A percentile compares a stretch with the other conserved stretches of the same genome.
phyloP scores from a whole-genome alignment of 2,113 vertebrate species.

The Egretta garzetta region DNA sequence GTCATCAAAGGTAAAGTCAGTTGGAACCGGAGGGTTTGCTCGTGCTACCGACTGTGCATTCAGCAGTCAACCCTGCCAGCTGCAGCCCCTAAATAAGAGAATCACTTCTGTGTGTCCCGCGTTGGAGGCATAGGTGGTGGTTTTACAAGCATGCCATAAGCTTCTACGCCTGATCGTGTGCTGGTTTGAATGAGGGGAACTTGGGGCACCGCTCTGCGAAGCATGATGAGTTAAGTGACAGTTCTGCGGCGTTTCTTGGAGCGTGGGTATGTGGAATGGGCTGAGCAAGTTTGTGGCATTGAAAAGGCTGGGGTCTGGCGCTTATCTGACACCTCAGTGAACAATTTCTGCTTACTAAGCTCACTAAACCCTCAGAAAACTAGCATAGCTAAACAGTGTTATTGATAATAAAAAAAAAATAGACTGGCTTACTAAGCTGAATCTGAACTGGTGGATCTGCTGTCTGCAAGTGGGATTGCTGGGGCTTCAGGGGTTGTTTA shows the following conservation, averaged over 20 bases:
- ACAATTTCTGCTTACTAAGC: background rate
- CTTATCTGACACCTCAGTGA: background rate
- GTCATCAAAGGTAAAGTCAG: background rate
- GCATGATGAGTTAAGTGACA: background rate
- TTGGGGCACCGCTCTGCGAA: background rate
- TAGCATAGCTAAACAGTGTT: background rate
- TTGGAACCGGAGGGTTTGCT: background rate
- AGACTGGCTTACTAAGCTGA: background rate
- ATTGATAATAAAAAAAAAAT: background rate
- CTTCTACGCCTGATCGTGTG: accelerated
- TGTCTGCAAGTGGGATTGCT: background rate
- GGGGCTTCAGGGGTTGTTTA: background rate
- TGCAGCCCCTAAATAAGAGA: background rate
- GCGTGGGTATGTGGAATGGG: background rate
- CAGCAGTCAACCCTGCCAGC: background rate
- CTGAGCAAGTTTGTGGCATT: background rate
- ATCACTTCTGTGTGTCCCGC: accelerated
- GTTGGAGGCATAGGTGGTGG: background rate
- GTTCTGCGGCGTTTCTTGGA: background rate
- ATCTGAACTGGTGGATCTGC: background rate
- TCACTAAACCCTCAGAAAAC: background rate
- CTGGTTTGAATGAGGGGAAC: background rate
- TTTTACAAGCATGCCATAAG: accelerated
- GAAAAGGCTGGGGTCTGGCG: background rate
- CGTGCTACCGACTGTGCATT: accelerated